Evolutionary conservation across 2,797 vertebrate genomes (phyloP), one percentile per base, ranked within the genome.

Genomic region (Nyctibius grandis): DNA sequence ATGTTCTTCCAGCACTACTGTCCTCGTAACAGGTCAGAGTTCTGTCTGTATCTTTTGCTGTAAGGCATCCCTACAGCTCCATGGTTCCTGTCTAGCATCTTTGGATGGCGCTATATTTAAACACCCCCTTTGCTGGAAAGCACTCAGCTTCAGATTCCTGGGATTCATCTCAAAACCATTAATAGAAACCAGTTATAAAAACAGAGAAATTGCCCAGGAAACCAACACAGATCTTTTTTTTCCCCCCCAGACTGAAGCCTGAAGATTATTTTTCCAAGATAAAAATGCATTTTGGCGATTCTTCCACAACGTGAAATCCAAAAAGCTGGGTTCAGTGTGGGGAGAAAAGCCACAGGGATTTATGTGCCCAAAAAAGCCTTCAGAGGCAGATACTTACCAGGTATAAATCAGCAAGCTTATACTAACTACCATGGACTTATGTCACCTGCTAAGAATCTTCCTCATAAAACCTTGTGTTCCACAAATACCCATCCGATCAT

Each of bases 111-210:
- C 47, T 34, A 23, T 4, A 63, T 91, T 89, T n/a, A 88, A 96
- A 80, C 59, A 60, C 15, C 40, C 59, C 60, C 54, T 92, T 28
- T 56, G 76, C 13, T 92, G 96, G 87, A 81, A 78, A 83, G 85
- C n/a, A 36, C 21, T 91, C 93, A 42, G 59, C 64, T 85, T 53
- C 84, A 57, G 88, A 97, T 97, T 96, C 94, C 88, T 93, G 94
- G 91, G 91, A 95, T 96, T 96, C 84, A 75, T 85, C 94, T 95
- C 92, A 83, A 96, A 96, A 91, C 63, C 95, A 54, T 88, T 96
- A 92, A 96, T 81, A 91, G 61, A 91, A 97, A 96, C 86, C 97
- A 96, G 74, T 95, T 94, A 95, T 10, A 85, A 95, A 97, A 97
- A 95, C 96, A 97, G 82, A 94, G 56, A 75, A 84, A 85, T 53